Evolutionary conservation across 2,113 vertebrate species (phyloP).

Genomic region (Perccottus glenii): DNA sequence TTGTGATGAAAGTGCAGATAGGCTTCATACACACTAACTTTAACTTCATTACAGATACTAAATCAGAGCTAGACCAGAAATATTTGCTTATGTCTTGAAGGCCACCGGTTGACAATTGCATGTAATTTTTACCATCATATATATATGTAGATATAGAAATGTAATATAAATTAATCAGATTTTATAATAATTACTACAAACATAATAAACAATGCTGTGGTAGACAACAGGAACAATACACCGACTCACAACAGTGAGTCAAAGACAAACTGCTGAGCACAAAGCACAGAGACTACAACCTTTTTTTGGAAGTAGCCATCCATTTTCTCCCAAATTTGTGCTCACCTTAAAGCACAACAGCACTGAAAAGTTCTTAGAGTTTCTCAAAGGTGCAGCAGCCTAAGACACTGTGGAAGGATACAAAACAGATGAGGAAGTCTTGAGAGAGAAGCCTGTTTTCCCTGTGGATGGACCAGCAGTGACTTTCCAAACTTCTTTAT

Average conservation of each 20-base stretch:
- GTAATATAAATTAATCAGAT: slow-evolving; percentile 59
- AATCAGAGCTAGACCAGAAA: slow-evolving; percentile 61
- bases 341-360: slow-evolving; percentile 6
- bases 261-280: slow-evolving; percentile 1
- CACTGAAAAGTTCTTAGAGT: slow-evolving; percentile 3
- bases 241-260: slow-evolving; percentile 26
- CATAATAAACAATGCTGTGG: slow-evolving; percentile 40
- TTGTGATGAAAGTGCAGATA: slow-evolving; percentile 63
- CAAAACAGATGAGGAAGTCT: slow-evolving; percentile 14
- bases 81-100: slow-evolving; percentile 59
- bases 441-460: slow-evolving; percentile 16
- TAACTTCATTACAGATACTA: slow-evolving; percentile 64
- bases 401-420: slow-evolving; percentile 26
- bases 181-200: slow-evolving; percentile 25
- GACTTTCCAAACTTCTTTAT: slow-evolving; percentile 72
- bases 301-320: slow-evolving; percentile 46
- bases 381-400: slow-evolving; percentile 30
- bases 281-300: background rate
- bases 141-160: slow-evolving; percentile 59
- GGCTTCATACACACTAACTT: slow-evolving; percentile 50
- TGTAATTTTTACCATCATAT: slow-evolving; percentile 50
- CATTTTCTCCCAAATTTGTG: slow-evolving; percentile 2
- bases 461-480: slow-evolving; percentile 31
- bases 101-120: slow-evolving; percentile 67
- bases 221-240: slow-evolving; percentile 30